Percentiles rank a stretch among this genome's conserved stretches.
phyloP scores from a whole-genome alignment of 2,113 vertebrate species.

The Erythrocercus mccallii region DNA sequence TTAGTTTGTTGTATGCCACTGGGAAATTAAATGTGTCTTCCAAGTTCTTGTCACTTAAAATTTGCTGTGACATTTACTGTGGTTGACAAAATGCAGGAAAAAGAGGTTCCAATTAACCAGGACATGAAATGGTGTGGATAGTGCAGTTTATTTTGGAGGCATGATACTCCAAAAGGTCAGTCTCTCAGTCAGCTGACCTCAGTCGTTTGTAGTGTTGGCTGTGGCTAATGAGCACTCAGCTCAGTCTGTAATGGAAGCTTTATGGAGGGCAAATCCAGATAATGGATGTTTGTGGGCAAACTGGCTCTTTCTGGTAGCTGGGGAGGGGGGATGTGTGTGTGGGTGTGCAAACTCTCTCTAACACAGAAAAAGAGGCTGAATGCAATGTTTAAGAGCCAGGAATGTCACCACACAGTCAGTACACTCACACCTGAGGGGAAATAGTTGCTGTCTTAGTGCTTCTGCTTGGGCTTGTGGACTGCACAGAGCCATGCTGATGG shows the following conservation, averaged over 20 bases:
- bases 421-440: not conserved
- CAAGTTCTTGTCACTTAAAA: conserved; percentile 76
- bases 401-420: not conserved
- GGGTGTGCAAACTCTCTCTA: not conserved
- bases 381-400: not conserved
- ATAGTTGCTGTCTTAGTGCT: not conserved
- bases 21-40: conserved; percentile 74
- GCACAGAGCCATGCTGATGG: not conserved
- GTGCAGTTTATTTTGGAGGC: conserved; percentile 73
- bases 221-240: conserved; percentile 86
- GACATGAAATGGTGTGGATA: conserved; percentile 83
- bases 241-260: conserved; percentile 32
- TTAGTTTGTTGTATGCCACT: conserved; percentile 60
- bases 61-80: conserved; percentile 89
- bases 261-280: not conserved
- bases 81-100: conserved; percentile 67
- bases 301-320: not conserved
- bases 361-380: not conserved
- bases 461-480: not conserved
- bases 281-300: not conserved
- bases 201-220: conserved; percentile 60
- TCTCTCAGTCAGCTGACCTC: conserved; percentile 71
- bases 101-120: conserved; percentile 87
- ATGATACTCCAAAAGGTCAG: conserved; percentile 88
- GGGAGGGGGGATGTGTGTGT: too few relatives aligned